Evolutionary conservation across 2,113 vertebrate genomes (phyloP).

Genomic region (Lasiurus borealis): DNA sequence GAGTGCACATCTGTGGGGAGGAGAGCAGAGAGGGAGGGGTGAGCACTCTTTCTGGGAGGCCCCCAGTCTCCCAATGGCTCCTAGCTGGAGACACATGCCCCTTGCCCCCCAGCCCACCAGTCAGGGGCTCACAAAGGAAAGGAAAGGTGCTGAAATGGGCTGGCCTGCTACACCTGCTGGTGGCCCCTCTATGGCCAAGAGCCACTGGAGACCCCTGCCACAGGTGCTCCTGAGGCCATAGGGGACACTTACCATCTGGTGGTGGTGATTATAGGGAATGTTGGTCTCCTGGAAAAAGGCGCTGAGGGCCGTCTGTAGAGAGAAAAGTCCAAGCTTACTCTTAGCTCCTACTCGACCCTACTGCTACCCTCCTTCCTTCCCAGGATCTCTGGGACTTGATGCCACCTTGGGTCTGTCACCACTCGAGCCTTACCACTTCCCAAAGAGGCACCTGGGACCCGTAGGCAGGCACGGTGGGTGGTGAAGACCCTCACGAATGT

Average conservation of each 20-base stretch:
- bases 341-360: background rate
- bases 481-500: background rate
- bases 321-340: conserved; percentile 55
- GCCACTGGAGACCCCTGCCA: background rate
- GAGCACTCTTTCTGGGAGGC: background rate
- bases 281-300: conserved; percentile 99
- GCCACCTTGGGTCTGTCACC: background rate
- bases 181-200: background rate
- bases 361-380: background rate
- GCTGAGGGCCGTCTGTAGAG: conserved; percentile 95
- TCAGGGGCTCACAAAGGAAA: background rate
- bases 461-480: background rate
- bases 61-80: background rate
- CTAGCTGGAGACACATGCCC: background rate
- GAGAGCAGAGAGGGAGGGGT: conserved; percentile 52
- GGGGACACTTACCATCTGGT: conserved; percentile 97
- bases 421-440: rapidly evolving
- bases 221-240: background rate
- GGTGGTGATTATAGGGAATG: conserved; percentile 97
- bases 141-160: background rate
- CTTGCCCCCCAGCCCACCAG: rapidly evolving
- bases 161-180: background rate
- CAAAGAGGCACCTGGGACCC: background rate
- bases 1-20: conserved; percentile 95
- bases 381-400: background rate